Base-by-base conservation (phyloP, 2,113 vertebrate genomes). In the Perca flavescens region DNA sequence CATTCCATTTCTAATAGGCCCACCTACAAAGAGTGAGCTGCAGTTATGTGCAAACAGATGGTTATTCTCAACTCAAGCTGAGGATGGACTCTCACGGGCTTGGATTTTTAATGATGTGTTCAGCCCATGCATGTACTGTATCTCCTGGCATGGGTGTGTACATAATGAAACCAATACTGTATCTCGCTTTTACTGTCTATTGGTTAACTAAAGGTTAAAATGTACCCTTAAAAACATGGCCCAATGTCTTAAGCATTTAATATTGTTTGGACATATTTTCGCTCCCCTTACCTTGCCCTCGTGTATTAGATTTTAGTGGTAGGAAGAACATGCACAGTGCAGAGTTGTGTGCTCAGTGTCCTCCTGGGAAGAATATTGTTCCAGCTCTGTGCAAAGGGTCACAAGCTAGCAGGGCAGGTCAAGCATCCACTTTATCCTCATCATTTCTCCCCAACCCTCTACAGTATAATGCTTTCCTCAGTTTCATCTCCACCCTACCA, bases 321-420 rank as follows among this genome's bases (percentile, higher is more conserved):
- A 52, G 75, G 67, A 88, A 71, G 73, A 53, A 49, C 69, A 56
- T 5, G 14, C 66, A 78, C 80, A 65, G 77, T 87, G 88, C 87
- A 86, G 69, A 79, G 68, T 74, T 88, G 60, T 86, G 76, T 71
- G 69, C 53, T 83, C 82, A 75, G 40, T 89, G 84, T 83, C 60
- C 91, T 87, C 92, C 65, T 56, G 90, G 92, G 92, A 89, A 82
- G 91, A 88, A 79, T 93, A 83, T 92, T 82, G 89, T 94, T 90
- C 81, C 88, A 82, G 89, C 87, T 86, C 86, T 84, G 89, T 61
- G 85, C 80, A 74, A 40, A 69, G 88, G 92, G 91, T 94, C 92
- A 89, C 17, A 56, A 66, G 69, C 74, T 53, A 83, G 80, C 91
- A 80, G 72, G 78, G 86, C 79, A 87, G 77, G 90, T 92, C 89